Evolutionary conservation across 2,113 vertebrate species (phyloP).

Genomic region (Grammomys surdaster): DNA sequence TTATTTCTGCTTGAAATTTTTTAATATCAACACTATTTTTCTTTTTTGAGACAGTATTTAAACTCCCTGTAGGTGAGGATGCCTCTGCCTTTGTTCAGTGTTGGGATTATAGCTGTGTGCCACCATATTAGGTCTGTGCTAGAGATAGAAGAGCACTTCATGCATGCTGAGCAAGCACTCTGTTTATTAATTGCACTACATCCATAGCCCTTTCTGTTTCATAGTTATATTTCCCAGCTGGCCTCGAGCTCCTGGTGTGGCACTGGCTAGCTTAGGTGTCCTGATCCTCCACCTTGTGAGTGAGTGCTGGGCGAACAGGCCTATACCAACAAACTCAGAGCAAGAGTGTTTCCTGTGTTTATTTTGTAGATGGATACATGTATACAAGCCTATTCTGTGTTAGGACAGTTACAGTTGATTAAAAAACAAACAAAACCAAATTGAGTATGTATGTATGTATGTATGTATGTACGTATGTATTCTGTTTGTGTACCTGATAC

Average conservation of each 20-base stretch:
- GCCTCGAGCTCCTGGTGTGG: background rate
- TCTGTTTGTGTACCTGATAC: background rate
- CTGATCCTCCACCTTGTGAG: background rate
- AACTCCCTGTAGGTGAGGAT: background rate
- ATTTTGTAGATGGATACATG: background rate
- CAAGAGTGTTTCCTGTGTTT: background rate
- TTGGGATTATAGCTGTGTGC: background rate
- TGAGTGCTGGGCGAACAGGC: background rate
- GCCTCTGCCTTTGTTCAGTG: background rate
- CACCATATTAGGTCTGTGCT: background rate
- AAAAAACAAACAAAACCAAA: background rate
- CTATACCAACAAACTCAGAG: background rate
- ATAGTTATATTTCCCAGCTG: background rate
- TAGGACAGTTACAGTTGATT: background rate
- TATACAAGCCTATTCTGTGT: background rate
- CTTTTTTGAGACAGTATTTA: background rate
- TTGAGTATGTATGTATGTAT: background rate
- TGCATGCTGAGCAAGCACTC: background rate
- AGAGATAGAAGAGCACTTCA: background rate
- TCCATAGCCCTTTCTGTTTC: background rate
- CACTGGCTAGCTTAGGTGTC: background rate
- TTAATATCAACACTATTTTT: background rate
- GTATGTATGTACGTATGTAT: background rate
- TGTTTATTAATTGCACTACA: background rate
- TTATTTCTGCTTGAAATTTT: constrained; percentile 6